phyloP scores from a whole-genome alignment of 2,888 invertebrate genomes.

The Drosophila sordidapex region DNA sequence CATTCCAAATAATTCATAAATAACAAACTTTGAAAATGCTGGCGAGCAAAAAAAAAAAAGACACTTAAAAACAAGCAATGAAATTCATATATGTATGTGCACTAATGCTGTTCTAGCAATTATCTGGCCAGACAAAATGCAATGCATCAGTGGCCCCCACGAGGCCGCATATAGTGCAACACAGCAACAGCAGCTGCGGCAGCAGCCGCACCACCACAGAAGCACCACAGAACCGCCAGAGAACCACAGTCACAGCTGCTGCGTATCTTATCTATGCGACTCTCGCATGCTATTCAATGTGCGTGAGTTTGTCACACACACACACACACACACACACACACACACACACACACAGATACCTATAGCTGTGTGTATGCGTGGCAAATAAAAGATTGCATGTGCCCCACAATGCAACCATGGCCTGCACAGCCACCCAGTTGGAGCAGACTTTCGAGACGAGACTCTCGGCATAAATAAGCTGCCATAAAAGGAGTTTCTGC shows the following conservation, averaged over 20 bases:
- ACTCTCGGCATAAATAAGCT: neutral
- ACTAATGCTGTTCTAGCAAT: slow-evolving; percentile 73
- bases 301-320: slow-evolving; percentile 58
- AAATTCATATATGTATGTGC: slow-evolving; percentile 30
- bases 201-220: slow-evolving; percentile 12
- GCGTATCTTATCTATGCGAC: slow-evolving; percentile 80
- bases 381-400: slow-evolving; percentile 76
- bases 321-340: slow-evolving; percentile 5
- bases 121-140: slow-evolving; percentile 74
- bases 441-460: slow-evolving; percentile 3
- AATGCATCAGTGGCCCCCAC: slow-evolving; percentile 70
- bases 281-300: slow-evolving; percentile 68
- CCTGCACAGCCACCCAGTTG: slow-evolving; percentile 50
- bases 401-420: slow-evolving; percentile 69
- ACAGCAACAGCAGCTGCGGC: neutral
- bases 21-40: slow-evolving; percentile 20
- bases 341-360: slow-evolving; percentile 1
- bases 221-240: slow-evolving; percentile 12
- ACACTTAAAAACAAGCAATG: slow-evolving; percentile 16
- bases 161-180: slow-evolving; percentile 51
- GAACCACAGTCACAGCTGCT: slow-evolving; percentile 53
- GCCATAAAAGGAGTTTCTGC: neutral
- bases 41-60: slow-evolving; percentile 9
- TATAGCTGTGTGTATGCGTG: slow-evolving; percentile 42
- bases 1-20: neutral